phyloP scores from a whole-genome alignment of 2,113 vertebrate species.

The Sorex fumeus region DNA sequence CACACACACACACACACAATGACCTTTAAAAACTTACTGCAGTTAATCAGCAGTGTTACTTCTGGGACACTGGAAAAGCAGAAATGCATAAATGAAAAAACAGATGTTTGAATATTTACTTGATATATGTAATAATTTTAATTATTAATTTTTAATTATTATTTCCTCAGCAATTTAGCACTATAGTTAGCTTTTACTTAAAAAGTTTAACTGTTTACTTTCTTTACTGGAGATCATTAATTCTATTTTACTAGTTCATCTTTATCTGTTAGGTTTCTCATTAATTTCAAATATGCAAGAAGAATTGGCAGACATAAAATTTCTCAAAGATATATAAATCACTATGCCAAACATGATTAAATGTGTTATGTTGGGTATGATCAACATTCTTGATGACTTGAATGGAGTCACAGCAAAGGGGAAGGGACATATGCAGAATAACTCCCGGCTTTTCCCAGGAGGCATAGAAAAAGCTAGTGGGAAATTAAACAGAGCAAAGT shows the following conservation, averaged over 20 bases:
- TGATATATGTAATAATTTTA: constrained; percentile 21
- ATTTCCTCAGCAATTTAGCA: constrained; percentile 2
- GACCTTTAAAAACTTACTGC: neutral
- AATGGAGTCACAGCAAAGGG: neutral
- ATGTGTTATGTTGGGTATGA: constrained; percentile 1
- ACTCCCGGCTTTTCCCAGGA: neutral
- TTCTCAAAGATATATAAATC: constrained; percentile 58
- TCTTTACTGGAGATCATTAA: constrained; percentile 29
- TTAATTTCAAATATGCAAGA: constrained; percentile 66
- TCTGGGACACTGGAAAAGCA: neutral
- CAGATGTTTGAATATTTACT: neutral
- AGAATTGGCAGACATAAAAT: constrained; percentile 20
- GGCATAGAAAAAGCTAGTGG: constrained; percentile 41
- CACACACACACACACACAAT: neutral
- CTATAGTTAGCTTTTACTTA: neutral
- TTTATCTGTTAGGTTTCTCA: constrained; percentile 40
- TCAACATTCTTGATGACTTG: constrained; percentile 34
- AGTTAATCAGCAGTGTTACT: neutral
- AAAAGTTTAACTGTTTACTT: constrained; percentile 19
- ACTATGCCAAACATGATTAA: constrained; percentile 62
- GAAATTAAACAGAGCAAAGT: constrained; percentile 64
- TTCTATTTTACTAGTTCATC: constrained; percentile 58
- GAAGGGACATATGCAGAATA: neutral
- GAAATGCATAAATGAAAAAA: neutral
- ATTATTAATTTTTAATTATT: neutral